phyloP scores from a whole-genome alignment of 2,888 invertebrate genomes.

The Galeopsomyia nigrocyanea region DNA sequence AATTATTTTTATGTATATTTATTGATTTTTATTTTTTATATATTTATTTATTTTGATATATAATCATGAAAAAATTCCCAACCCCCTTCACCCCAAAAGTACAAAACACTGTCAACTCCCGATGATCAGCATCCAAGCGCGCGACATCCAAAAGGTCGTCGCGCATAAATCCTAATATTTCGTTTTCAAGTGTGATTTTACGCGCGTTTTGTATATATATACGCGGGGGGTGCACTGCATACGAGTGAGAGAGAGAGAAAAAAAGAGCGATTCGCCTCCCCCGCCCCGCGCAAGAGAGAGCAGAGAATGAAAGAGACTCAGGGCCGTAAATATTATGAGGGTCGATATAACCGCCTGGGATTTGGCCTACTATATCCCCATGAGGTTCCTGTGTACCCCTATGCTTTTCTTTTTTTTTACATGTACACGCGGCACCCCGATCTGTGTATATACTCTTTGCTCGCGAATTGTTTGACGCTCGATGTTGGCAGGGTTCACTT shows the following conservation, averaged over 20 bases:
- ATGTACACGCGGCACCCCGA: too few species aligned
- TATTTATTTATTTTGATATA: too few species aligned
- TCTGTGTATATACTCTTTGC: too few species aligned
- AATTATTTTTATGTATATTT: too few species aligned
- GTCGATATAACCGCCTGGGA: conserved; percentile 66
- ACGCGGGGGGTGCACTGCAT: too few species aligned
- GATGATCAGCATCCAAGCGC: too few species aligned
- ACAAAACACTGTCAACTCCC: too few species aligned
- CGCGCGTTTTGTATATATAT: conserved; percentile 57
- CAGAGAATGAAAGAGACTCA: conserved; percentile 37
- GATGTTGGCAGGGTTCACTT: too few species aligned
- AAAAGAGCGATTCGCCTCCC: conserved; percentile 21
- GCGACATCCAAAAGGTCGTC: conserved; percentile 18
- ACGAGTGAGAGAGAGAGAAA: not conserved
- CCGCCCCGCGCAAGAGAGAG: conserved; percentile 40
- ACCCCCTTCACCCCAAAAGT: too few species aligned
- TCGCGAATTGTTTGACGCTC: too few species aligned
- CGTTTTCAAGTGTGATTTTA: conserved; percentile 64
- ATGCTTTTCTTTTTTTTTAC: conserved; percentile 31
- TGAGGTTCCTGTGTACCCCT: not conserved
- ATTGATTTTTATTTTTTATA: too few species aligned
- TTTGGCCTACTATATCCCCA: conserved; percentile 50
- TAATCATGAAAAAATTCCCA: too few species aligned
- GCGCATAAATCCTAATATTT: conserved; percentile 62
- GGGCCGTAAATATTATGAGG: conserved; percentile 65